These are phyloP conservation scores for Cistogaster globosa DNA, from an alignment of 2,888 invertebrate genomes.

Conservation along the genomic window DNA sequence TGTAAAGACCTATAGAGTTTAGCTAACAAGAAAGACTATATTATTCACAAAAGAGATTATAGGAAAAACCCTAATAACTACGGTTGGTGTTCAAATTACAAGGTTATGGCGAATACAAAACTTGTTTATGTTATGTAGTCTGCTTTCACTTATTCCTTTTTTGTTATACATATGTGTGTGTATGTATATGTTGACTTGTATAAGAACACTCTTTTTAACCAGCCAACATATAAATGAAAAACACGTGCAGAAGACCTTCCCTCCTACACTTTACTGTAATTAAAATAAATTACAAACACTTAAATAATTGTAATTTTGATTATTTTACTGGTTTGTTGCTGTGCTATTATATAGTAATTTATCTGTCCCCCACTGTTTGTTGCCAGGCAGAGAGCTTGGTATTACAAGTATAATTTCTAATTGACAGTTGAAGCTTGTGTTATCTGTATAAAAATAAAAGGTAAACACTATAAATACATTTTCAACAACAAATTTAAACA, in stretches of 20 bases:
- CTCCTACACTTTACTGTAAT: constrained; percentile 38
- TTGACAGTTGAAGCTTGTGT: constrained; percentile 10
- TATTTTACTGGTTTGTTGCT: background rate
- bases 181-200: too few species aligned
- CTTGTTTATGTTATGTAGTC: too few species aligned
- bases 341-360: background rate
- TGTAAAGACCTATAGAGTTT: too few species aligned
- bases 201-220: too few species aligned
- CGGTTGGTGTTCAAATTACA: too few species aligned
- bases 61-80: too few species aligned
- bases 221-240: too few species aligned
- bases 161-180: too few species aligned
- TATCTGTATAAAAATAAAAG: constrained; percentile 4
- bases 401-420: constrained; percentile 7
- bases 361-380: background rate
- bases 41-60: too few species aligned
- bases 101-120: too few species aligned
- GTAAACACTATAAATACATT: background rate
- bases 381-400: background rate
- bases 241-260: background rate
- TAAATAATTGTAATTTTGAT: constrained; percentile 30
- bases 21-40: too few species aligned
- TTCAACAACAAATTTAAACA: background rate
- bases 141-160: too few species aligned
- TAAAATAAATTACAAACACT: constrained; percentile 49